Evolutionary conservation across 2,888 invertebrate species (phyloP), one percentile per base, ranked within the genome.

Genomic region (Campoletis raptor): DNA sequence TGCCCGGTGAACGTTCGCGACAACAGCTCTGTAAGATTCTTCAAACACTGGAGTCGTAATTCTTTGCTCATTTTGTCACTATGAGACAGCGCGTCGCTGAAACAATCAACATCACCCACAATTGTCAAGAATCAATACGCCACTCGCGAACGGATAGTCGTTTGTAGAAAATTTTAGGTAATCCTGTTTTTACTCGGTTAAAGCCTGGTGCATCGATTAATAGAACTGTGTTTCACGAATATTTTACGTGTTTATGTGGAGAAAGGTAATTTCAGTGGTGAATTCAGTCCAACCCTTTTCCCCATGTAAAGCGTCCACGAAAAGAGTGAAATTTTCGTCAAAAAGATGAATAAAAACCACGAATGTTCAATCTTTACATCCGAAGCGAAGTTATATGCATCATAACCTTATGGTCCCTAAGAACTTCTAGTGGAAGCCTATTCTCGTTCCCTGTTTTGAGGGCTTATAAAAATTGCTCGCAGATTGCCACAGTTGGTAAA

Each of bases 1-100:
- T 98, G 97, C n/a, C 97, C 97, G 89, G 97, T 97, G 95, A 98
- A 98, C 85, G 98, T 97, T 93, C 97, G 96, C 83, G 97, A 96
- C 87, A 98, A 95, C 82, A 98, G 95, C 89, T 97, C 97, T 6
- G 98, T 98, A 92, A 98, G 96, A 94, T 98, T 98, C 91, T 97
- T 96, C 91, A 98, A 96, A 57, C 97, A 96, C 91, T 96, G 96
- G 93, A 97, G 95, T 90, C 97, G 97, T 90, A 96, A 95, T 88
- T 96, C 95, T 92, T 97, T 97, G 89, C 95, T 95, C 87, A 97
- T 95, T 93, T 96, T 96, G 61, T 97, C 96, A 40, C 95, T 94
- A 90, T 98, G 97, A 12, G 98, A 97, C 88, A 98, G 95, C 77
- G 97, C 97, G 94, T 98, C 98, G 81, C 98, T 98, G 96, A 72